A percentile compares a stretch with the other conserved stretches of the same genome.
phyloP scores from a whole-genome alignment of 1,140 invertebrate species.

The Streblospio benedicti region DNA sequence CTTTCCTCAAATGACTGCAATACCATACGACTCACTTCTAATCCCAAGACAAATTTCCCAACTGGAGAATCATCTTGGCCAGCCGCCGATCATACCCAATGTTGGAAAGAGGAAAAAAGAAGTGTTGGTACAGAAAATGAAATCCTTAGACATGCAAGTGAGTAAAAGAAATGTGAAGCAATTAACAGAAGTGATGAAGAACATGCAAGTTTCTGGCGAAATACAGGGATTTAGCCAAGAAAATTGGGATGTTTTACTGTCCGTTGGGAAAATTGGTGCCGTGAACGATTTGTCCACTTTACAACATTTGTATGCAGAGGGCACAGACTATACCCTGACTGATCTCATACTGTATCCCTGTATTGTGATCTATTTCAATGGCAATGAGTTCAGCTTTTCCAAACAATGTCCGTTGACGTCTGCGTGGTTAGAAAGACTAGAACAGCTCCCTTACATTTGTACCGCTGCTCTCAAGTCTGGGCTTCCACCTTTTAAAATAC shows the following conservation, averaged over 20 bases:
- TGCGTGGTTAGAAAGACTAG: too few relatives aligned
- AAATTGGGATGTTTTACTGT: conserved; percentile 20
- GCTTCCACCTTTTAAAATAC: too few relatives aligned
- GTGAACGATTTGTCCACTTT: conserved; percentile 9
- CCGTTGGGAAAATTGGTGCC: conserved; percentile 11
- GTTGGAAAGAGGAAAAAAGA: conserved; percentile 65
- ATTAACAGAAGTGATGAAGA: too few relatives aligned
- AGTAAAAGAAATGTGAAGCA: too few relatives aligned
- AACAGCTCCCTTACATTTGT: too few relatives aligned
- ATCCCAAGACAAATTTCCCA: conserved; percentile 59
- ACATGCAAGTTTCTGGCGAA: too few relatives aligned
- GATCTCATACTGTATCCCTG: conserved; percentile 73
- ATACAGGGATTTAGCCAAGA: too few relatives aligned
- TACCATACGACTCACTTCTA: conserved; percentile 4
- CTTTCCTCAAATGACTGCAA: conserved; percentile 51
- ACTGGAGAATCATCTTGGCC: conserved; percentile 77
- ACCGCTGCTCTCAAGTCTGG: too few relatives aligned
- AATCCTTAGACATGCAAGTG: conserved; percentile 7
- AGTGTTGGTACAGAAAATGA: conserved; percentile 21
- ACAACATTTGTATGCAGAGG: conserved; percentile 70
- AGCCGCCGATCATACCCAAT: conserved; percentile 78
- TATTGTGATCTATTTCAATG: conserved; percentile 58
- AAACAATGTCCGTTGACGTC: too few relatives aligned
- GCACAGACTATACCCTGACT: conserved; percentile 69
- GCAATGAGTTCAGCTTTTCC: too few relatives aligned